A percentile compares a stretch with the other conserved stretches of the same genome.
Conservation (phyloP, 2,888 invertebrate species). For the Sphecodes monilicornis region DNA sequence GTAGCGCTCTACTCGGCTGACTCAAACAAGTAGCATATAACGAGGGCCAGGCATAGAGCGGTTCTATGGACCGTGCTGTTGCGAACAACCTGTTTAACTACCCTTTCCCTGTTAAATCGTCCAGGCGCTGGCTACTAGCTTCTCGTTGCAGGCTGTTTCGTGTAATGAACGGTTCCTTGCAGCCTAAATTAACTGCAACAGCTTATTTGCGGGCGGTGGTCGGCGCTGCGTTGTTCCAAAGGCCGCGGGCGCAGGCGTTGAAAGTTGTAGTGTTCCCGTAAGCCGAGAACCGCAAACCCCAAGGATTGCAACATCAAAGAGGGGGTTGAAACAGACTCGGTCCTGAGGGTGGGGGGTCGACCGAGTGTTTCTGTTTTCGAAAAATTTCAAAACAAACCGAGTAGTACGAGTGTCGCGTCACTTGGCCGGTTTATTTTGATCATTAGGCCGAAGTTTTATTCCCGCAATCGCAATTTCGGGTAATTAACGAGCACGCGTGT, state of each 20-base stretch:
- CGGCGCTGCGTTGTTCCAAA: background rate
- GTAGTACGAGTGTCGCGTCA: background rate
- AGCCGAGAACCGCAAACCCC: background rate
- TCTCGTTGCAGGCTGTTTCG: slow-evolving; percentile 2
- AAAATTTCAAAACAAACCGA: background rate
- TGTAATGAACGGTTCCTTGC: slow-evolving; percentile 12
- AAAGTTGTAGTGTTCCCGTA: background rate
- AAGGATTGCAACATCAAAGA: background rate
- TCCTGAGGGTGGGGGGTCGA: background rate
- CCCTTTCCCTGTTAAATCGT: slow-evolving; percentile 10
- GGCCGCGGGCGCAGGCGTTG: slow-evolving; percentile 2
- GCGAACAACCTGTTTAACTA: slow-evolving; percentile 4
- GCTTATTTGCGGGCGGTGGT: slow-evolving; percentile 17
- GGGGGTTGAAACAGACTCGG: background rate
- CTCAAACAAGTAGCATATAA: slow-evolving; percentile 9
- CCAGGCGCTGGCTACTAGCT: background rate
- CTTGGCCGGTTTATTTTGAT: background rate
- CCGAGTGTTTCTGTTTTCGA: background rate
- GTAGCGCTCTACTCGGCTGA: background rate
- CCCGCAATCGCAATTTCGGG: slow-evolving; percentile 19
- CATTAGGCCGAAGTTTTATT: slow-evolving; percentile 16
- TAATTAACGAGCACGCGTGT: slow-evolving; percentile 14
- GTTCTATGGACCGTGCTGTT: background rate
- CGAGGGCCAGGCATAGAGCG: background rate
- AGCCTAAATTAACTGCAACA: slow-evolving; percentile 24